Percentiles rank a stretch among this genome's conserved stretches.
phyloP scores from a whole-genome alignment of 2,888 invertebrate species.

The Trichacis sp. region DNA sequence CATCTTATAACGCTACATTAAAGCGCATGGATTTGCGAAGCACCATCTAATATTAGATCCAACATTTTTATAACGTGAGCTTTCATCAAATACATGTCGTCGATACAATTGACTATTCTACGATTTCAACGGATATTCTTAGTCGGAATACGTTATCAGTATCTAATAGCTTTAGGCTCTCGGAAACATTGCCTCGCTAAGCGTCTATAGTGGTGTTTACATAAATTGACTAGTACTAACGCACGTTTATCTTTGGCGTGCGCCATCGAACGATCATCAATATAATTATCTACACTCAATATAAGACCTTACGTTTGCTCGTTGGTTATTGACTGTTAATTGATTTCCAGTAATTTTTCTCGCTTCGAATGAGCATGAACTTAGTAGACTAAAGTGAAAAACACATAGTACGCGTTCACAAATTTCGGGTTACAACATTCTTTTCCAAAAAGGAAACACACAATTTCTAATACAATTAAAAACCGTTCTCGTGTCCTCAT shows the following conservation, averaged over 20 bases:
- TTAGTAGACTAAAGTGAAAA: background rate
- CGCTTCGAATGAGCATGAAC: background rate
- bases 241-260: constrained; percentile 30
- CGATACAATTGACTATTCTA: constrained; percentile 28
- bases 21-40: constrained; percentile 58
- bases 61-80: constrained; percentile 51
- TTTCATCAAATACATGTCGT: constrained; percentile 21
- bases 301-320: constrained; percentile 39
- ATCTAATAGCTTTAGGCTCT: constrained; percentile 45
- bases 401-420: too few species aligned
- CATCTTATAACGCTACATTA: constrained; percentile 46
- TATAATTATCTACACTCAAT: constrained; percentile 11
- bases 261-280: constrained; percentile 34
- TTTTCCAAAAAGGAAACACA: too few species aligned
- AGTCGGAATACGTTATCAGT: constrained; percentile 44
- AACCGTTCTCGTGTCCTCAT: constrained; percentile 64
- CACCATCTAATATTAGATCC: constrained; percentile 54
- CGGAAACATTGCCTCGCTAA: constrained; percentile 56
- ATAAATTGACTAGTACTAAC: constrained; percentile 61
- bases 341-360: constrained; percentile 8
- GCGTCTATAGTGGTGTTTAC: constrained; percentile 56
- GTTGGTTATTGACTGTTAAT: constrained; percentile 35
- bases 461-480: constrained; percentile 64
- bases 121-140: constrained; percentile 40
- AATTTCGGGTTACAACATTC: too few species aligned